Conservation (phyloP, 2,113 vertebrate genomes). For the Danionella cerebrum region DNA sequence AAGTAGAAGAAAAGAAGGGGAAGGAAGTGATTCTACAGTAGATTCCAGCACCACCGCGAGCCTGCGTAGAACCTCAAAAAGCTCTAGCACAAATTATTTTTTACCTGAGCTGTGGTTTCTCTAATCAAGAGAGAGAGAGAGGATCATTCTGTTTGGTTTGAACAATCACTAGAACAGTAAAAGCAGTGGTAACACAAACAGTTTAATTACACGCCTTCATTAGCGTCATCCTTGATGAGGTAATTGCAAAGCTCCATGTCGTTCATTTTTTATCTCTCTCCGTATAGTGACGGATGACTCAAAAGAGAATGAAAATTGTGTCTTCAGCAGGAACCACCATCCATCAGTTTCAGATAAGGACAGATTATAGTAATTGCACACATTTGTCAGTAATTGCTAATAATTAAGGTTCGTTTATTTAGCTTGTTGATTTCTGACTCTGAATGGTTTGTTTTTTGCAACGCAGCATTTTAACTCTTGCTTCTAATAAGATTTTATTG, state of each 20-base stretch:
- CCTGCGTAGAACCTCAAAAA: no score
- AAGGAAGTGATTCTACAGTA: no score
- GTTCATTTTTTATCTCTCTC: neutral
- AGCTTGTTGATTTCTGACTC: neutral
- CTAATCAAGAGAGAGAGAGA: neutral
- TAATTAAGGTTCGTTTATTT: constrained; percentile 10
- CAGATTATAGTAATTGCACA: neutral
- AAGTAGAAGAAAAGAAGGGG: no score
- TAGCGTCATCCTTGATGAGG: neutral
- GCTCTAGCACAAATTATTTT: no score
- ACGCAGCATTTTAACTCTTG: neutral
- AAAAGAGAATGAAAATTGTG: neutral
- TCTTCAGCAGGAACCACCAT: neutral
- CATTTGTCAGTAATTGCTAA: constrained; percentile 8
- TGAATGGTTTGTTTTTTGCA: neutral
- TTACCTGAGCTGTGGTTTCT: neutral
- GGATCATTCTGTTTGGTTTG: neutral
- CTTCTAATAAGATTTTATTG: constrained; percentile 18
- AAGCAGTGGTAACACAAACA: neutral
- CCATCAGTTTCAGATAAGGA: neutral
- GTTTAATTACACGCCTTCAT: neutral
- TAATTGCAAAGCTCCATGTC: neutral
- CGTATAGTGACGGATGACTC: no score
- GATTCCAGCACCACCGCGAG: no score
- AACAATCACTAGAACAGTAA: neutral